Percentiles rank a stretch among this genome's conserved stretches.
These are phyloP conservation scores for Terrapene triunguis DNA, from an alignment of 2,113 vertebrate species.

Conservation along the genomic window DNA sequence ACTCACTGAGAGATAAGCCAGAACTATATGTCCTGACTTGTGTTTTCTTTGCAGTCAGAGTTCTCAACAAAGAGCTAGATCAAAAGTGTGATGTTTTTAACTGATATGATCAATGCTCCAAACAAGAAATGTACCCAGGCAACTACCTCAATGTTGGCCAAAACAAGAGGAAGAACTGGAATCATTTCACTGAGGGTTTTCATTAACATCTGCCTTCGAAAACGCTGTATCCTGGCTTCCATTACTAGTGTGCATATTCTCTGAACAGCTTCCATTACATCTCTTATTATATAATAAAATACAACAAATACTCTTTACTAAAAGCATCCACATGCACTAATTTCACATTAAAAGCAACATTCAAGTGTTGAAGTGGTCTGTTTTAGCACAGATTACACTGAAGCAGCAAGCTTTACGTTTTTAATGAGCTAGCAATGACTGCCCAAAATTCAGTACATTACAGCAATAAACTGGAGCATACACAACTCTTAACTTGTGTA, in stretches of 20 bases:
- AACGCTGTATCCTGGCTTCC: background rate
- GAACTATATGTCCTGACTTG: background rate
- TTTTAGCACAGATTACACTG: background rate
- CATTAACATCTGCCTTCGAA: background rate
- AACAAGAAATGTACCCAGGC: background rate
- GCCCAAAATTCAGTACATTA: background rate
- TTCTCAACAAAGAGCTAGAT: background rate
- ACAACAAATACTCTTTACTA: conserved; percentile 3
- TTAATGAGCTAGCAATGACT: conserved; percentile 16
- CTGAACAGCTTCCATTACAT: background rate
- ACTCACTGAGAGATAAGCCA: background rate
- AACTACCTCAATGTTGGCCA: conserved; percentile 10
- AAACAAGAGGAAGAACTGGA: background rate
- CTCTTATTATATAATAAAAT: conserved; percentile 2
- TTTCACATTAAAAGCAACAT: background rate
- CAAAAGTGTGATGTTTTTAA: background rate
- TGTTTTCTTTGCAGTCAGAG: background rate
- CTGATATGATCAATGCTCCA: background rate
- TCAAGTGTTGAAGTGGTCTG: background rate
- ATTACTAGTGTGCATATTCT: background rate
- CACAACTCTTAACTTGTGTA: conserved; percentile 49
- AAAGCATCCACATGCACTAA: background rate
- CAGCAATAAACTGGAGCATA: conserved; percentile 30
- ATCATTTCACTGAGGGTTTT: background rate
- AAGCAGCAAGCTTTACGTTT: background rate